Base-by-base conservation (phyloP, 2,113 vertebrate genomes). In the Chitala chitala region DNA sequence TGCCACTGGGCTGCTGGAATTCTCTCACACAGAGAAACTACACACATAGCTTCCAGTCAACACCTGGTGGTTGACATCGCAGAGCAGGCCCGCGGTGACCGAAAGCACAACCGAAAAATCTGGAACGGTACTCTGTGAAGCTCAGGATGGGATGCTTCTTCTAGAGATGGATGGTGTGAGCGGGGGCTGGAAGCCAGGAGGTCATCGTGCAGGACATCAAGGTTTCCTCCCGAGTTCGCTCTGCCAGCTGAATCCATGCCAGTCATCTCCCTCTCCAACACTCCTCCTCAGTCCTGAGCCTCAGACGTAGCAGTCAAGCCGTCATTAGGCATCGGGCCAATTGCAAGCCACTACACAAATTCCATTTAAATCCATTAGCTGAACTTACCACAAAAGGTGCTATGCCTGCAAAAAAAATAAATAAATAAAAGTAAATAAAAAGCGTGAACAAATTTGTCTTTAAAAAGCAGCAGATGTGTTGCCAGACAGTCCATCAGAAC, bases 291-390 rank as follows among this genome's bases (percentile, higher is more conserved):
- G 6, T n/a, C 40, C 22, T 22, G 8, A 8, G 64, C 17, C 17
- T 8, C 44, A n/a, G 46, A 22, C n/a, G 1, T 42, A 40, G 55
- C 38, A 24, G 51, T 38, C 33, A 71, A n/a, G 7, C 51, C 3
- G 9, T 61, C 36, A 59, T 61, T 59, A 59, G 40, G 71, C 13
- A 59, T 59, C 46, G 26, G 40, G 24, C 12, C 15, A 72, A 72
- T 44, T 46, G 40, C 8, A 17, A 31, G 29, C 15, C 24, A 24
- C 10, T 12, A 1, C 13, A 29, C 8, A 55, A 31, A 44, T 54
- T n/a, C 26, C 20, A 48, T 65, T 66, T 50, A 9, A 74, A 65
- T 65, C 61, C 22, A 66, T 73, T 50, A 31, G 29, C 42, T 36
- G 6, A 42, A 42, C 36, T 3, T 42, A 24, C 51, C n/a, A 42